Evolutionary conservation across 2,797 vertebrate genomes (phyloP).

Genomic region (Botia almorhae): DNA sequence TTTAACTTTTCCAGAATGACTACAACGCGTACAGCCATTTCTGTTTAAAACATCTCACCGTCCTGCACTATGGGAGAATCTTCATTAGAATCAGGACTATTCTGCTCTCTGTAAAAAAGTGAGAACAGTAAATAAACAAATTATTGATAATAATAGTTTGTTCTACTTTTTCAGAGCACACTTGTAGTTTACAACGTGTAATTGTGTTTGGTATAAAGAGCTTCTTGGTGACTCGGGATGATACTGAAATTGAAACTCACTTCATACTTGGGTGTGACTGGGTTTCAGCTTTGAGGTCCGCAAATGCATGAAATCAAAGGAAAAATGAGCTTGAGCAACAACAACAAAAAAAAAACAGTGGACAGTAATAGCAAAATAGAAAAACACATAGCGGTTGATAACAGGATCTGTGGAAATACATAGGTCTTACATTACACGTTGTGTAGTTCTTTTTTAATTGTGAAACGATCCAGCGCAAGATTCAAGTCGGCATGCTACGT

Average conservation of each 20-base stretch:
- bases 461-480: neutral
- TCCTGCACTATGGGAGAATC: slow-evolving; percentile 60
- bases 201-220: neutral
- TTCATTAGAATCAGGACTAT: slow-evolving; percentile 56
- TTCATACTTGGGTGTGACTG: slow-evolving; percentile 15
- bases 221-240: neutral
- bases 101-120: slow-evolving; percentile 54
- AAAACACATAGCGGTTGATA: neutral
- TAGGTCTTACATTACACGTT: neutral
- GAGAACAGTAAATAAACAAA: neutral
- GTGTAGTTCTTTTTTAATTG: neutral
- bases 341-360: neutral
- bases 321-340: neutral
- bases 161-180: neutral
- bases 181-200: neutral
- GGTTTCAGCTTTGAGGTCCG: neutral
- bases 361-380: neutral
- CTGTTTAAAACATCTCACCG: slow-evolving; percentile 31
- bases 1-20: neutral
- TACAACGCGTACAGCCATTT: neutral
- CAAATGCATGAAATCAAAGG: neutral
- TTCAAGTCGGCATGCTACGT: no score
- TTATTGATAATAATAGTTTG: neutral
- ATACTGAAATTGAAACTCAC: slow-evolving; percentile 17
- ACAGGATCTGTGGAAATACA: neutral